Evolutionary conservation across 2,113 vertebrate species (phyloP).

Genomic region (Dryoscopus gambensis): DNA sequence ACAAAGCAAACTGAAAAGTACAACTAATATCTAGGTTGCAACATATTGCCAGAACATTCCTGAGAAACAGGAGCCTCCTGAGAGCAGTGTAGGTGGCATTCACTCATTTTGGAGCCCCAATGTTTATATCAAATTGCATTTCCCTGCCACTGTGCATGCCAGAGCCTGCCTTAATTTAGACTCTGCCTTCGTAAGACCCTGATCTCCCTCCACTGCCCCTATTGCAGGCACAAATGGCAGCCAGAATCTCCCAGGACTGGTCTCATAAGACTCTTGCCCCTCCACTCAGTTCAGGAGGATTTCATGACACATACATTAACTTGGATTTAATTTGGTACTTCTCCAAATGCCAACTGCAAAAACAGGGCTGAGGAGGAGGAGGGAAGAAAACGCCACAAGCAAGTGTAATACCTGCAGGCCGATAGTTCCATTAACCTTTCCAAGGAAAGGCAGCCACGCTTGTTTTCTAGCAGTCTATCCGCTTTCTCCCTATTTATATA

Average conservation of each 20-base stretch:
- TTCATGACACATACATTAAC: neutral
- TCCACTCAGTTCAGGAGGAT: neutral
- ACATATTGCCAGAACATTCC: constrained; percentile 39
- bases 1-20: constrained; percentile 13
- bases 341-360: neutral
- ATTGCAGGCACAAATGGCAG: neutral
- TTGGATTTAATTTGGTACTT: neutral
- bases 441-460: neutral
- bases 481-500: neutral
- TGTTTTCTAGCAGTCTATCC: neutral
- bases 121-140: neutral
- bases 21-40: neutral
- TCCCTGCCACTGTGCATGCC: neutral
- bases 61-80: neutral
- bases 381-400: neutral
- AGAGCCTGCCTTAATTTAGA: constrained; percentile 12
- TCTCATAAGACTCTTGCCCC: neutral
- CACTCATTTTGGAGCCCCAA: neutral
- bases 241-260: neutral
- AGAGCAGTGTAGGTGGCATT: neutral
- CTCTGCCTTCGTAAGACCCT: neutral
- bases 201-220: neutral
- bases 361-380: neutral
- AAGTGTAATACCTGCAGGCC: neutral
- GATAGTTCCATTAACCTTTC: neutral